Base-by-base conservation (phyloP, 1,140 invertebrate genomes). In the Batillaria attramentaria region DNA sequence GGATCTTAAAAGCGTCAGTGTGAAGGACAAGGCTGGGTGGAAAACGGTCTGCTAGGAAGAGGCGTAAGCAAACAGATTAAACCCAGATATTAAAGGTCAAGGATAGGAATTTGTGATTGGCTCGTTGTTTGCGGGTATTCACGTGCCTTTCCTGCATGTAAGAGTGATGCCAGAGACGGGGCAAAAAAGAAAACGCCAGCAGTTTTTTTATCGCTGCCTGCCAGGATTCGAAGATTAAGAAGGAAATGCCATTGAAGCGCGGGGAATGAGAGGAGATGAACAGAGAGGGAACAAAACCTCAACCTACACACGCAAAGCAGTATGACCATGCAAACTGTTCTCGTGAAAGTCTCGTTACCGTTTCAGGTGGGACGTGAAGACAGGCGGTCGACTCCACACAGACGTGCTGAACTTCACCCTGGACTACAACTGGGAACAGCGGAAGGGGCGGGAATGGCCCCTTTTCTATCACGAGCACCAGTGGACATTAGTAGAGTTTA, bases 341-440 rank as follows among this genome's bases (percentile, higher is more conserved):
- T 24, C 1, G 57, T 62, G 10, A 28, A 31, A 28, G 57, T 10
- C n/a, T n/a, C n/a, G n/a, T n/a, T n/a, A n/a, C n/a, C n/a, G n/a
- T n/a, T n/a, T 13, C 73, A 75, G 73, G 39, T 41, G 13, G 33
- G 37, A 65, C 54, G 18, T 62, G 13, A 20, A 54, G 35, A 62
- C 28, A 13, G 54, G 28, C 54, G 50, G 57, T 20, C 37, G 50
- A 0, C 8, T 75, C 20, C 54, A 62, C 73, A 60, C 46, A 1
- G 73, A 75, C 39, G 35, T 75, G 13, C 54, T 62, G 10, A 75
- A 75, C 54, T 75, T 75, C 73, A 75, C 73, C 0, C 57, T 75
- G 35, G 10, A 13, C 2, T 75, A 60, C 43, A 37, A 41, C 73
- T 0, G 39, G 54, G 35, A 42, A n/a, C 73, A 75, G 39, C n/a